Evolutionary conservation across 92 coral and sea anemone species (phyloP), one percentile per base, ranked within the genome.

Genomic region (Chrysogorgia sp.): DNA sequence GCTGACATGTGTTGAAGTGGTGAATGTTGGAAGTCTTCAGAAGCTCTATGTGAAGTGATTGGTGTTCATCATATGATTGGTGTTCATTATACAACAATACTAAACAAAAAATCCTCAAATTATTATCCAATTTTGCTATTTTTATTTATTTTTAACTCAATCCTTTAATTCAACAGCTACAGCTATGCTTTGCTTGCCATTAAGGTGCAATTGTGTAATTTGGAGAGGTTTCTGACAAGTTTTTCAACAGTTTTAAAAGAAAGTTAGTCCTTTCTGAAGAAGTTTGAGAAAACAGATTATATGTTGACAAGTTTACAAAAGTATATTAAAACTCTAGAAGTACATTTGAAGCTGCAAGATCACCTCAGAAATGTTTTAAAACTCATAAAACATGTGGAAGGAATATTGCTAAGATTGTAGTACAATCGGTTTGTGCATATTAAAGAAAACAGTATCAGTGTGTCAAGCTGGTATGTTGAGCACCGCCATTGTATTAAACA

Each of bases 401-500:
- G 33, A 72, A 17, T 53, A 53, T 72, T 72, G 24, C 33, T 10
- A 37, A 50, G 30, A 72, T 72, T 48, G 77, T 56, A 48, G 1
- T 32, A 22, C n/a, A 71, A 5, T 71, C 29, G 50, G 7, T 31
- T 71, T 71, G 62, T 71, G 77, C 77, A 72, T 49, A 52, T 22
- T 72, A 33, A 0, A 56, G 24, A 9, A 56, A 52, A 72, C 2
- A 17, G 21, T 5, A 19, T 25, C 20, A 41, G 20, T 29, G 40
- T 1, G 17, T 7, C 30, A 32, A 20, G 49, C 33, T 37, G 59
- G 23, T 21, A 10, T 40, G 53, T 21, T 12, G 9, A 2, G 32
- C 8, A 33, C 29, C 79, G 79, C 79, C 79, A 72, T 72, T 72
- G 65, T 32, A 53, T 64, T 21, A 2, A 57, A 57, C 29, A 32